Evolutionary conservation across 2,113 vertebrate genomes (phyloP).

Genomic region (Chascanopsetta lugubris): DNA sequence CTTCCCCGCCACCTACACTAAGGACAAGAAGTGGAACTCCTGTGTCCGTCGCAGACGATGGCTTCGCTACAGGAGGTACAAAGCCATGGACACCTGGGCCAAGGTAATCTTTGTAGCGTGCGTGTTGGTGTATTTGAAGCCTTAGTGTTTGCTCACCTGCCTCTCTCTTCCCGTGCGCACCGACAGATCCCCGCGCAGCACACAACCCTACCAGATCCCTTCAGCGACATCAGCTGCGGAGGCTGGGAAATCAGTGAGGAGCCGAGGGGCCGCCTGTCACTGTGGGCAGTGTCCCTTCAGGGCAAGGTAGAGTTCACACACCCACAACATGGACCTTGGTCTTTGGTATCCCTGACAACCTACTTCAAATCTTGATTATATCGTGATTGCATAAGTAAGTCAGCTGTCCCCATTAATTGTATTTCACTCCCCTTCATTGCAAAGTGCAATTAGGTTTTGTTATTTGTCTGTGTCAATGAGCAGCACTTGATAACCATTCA

Average conservation of each 20-base stretch:
- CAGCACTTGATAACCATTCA: background rate
- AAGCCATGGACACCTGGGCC: conserved; percentile 90
- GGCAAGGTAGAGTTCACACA: conserved; percentile 85
- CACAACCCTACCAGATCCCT: conserved; percentile 87
- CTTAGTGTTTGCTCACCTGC: background rate
- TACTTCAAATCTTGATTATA: background rate
- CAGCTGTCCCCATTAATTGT: background rate
- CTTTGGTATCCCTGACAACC: background rate
- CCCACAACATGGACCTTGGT: background rate
- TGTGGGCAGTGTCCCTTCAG: conserved; percentile 95
- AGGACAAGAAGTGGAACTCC: conserved; percentile 97
- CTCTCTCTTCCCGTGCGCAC: background rate
- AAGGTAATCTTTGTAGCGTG: conserved; percentile 79
- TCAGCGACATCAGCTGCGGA: conserved; percentile 93
- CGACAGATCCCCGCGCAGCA: conserved; percentile 86
- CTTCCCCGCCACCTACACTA: conserved; percentile 94
- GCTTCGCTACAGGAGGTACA: conserved; percentile 95
- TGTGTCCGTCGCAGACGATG: conserved; percentile 93
- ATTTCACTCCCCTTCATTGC: background rate
- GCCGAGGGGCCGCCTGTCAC: conserved; percentile 86
- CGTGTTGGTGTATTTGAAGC: background rate
- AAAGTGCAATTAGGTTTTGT: background rate
- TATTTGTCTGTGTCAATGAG: background rate
- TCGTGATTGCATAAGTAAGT: background rate
- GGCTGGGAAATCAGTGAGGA: conserved; percentile 94